A percentile compares a stretch with the other conserved stretches of the same genome.
phyloP scores from a whole-genome alignment of 2,797 vertebrate genomes.

The Sebastes matsubarae region DNA sequence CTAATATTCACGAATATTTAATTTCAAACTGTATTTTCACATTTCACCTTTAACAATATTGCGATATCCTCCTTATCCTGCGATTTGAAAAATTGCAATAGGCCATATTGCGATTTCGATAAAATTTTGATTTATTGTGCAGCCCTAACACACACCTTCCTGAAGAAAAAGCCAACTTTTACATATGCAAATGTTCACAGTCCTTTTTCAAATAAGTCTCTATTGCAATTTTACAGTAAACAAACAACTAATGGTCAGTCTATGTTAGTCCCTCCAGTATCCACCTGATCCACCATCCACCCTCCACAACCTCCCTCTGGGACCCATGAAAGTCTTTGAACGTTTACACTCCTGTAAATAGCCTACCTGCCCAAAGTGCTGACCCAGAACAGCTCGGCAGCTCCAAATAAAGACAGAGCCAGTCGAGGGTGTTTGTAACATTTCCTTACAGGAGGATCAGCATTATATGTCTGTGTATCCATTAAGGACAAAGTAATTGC shows the following conservation, averaged over 20 bases:
- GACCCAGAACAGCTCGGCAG: conserved; percentile 46
- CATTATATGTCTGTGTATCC: conserved; percentile 37
- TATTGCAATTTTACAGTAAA: background rate
- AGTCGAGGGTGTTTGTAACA: conserved; percentile 24
- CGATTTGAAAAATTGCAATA: too few relatives aligned
- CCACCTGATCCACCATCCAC: conserved; percentile 4
- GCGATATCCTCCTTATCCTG: too few relatives aligned
- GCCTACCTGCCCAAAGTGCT: conserved; percentile 55
- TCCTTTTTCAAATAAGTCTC: background rate
- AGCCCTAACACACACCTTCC: too few relatives aligned
- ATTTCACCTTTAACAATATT: too few relatives aligned
- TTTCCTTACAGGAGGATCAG: conserved; percentile 41
- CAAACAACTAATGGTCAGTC: conserved; percentile 1
- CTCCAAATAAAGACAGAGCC: conserved; percentile 52
- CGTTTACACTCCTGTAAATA: conserved; percentile 50
- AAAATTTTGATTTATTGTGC: too few relatives aligned
- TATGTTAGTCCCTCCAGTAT: background rate
- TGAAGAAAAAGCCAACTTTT: background rate
- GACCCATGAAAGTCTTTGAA: conserved; percentile 41
- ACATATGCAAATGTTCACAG: background rate
- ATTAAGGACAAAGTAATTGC: conserved; percentile 64
- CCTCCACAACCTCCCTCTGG: conserved; percentile 9
- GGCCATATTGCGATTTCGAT: too few relatives aligned
- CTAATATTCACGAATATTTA: too few relatives aligned
- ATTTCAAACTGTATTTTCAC: too few relatives aligned